Conservation (phyloP, 2,113 vertebrate genomes). For the Dasyornis broadbenti region DNA sequence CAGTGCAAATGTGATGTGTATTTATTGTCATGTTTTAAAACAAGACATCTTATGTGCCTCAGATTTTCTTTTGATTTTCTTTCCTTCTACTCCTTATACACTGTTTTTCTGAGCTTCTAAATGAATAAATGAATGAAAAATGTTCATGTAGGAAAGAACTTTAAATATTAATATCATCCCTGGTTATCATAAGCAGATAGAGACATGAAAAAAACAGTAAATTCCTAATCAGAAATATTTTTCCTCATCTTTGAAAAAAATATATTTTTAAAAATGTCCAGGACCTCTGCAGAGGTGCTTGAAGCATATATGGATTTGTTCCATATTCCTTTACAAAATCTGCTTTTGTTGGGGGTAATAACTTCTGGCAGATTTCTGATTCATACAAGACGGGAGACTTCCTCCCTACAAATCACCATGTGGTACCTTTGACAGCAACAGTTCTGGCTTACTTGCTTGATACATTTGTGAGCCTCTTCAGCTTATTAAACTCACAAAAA, state of each 20-base stretch:
- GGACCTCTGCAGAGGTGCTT: neutral
- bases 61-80: neutral
- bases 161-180: neutral
- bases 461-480: neutral
- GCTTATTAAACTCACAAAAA: neutral
- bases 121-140: neutral
- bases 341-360: neutral
- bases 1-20: neutral
- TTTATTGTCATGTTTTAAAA: neutral
- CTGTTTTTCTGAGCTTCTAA: neutral
- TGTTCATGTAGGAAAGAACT: neutral
- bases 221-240: neutral
- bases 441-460: neutral
- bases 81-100: neutral
- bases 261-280: neutral
- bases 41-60: neutral
- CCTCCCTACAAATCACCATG: neutral
- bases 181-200: neutral
- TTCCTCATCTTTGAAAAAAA: neutral
- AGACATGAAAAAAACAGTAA: no score
- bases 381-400: neutral
- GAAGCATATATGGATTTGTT: accelerated
- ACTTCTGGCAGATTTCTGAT: neutral
- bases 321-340: neutral
- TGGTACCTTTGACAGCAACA: neutral